Conservation (phyloP, 2,888 invertebrate genomes). For the Lamellibrachia satsuma region DNA sequence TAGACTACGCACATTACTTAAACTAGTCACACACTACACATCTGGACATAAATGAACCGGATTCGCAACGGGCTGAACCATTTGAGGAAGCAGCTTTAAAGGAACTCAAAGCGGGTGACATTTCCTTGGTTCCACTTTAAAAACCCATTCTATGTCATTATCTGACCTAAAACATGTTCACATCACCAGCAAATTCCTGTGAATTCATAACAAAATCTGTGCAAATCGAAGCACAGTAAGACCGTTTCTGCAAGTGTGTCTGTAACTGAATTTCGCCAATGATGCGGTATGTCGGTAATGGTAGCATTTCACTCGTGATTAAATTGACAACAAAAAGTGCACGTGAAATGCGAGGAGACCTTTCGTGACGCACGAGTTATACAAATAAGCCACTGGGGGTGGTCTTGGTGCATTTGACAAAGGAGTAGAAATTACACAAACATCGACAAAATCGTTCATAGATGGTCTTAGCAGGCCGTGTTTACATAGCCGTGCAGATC, state of each 20-base stretch:
- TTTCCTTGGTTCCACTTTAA: background rate
- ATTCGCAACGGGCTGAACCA: no score
- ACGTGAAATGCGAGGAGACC: background rate
- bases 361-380: background rate
- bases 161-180: background rate
- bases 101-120: background rate
- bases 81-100: background rate
- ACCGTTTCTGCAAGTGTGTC: background rate
- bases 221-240: background rate
- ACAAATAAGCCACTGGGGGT: background rate
- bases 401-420: background rate
- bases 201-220: background rate
- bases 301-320: conserved; percentile 1
- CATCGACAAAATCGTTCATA: background rate
- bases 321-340: background rate
- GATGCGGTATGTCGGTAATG: background rate
- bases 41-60: no score
- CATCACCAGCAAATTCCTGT: background rate
- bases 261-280: background rate
- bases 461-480: background rate
- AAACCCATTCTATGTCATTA: background rate
- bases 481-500: background rate
- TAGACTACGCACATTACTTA: no score
- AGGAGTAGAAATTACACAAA: background rate
- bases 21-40: no score